phyloP scores from a whole-genome alignment of 92 coral and sea anemone species.

The Epizoanthus ramosus region DNA sequence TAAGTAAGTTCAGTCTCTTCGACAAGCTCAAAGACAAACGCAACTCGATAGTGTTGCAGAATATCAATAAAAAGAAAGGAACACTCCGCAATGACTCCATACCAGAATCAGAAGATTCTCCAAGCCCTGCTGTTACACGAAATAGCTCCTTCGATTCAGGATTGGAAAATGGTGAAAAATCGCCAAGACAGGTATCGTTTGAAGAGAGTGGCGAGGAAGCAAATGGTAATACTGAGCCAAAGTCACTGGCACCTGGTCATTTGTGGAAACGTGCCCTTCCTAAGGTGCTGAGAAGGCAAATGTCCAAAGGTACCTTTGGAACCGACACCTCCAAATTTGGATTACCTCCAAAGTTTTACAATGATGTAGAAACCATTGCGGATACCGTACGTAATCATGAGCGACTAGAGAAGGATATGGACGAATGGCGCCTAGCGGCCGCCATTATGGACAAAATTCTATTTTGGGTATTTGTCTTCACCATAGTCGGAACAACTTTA shows the following conservation, averaged over 20 bases:
- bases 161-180: constrained; percentile 22
- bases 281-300: constrained; percentile 8
- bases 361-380: constrained; percentile 27
- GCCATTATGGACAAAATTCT: constrained; percentile 52
- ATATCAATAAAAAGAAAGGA: constrained; percentile 1
- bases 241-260: constrained; percentile 1
- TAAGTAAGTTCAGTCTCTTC: constrained; percentile 6
- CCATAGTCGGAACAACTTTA: constrained; percentile 34
- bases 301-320: background rate
- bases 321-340: constrained; percentile 1
- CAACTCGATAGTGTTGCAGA: constrained; percentile 22
- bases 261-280: constrained; percentile 33
- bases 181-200: background rate
- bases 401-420: constrained; percentile 39
- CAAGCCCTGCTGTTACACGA: background rate
- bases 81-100: constrained; percentile 9
- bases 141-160: constrained; percentile 16
- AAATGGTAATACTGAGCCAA: background rate
- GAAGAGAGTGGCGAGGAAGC: constrained; percentile 13
- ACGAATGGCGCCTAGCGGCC: constrained; percentile 63
- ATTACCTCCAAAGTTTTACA: constrained; percentile 31
- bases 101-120: constrained; percentile 1
- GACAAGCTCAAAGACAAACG: constrained; percentile 9
- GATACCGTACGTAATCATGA: constrained; percentile 40
- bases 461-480: constrained; percentile 51